Base-by-base conservation (phyloP, 2,888 invertebrate species). In the Hydropsyche betteni region DNA sequence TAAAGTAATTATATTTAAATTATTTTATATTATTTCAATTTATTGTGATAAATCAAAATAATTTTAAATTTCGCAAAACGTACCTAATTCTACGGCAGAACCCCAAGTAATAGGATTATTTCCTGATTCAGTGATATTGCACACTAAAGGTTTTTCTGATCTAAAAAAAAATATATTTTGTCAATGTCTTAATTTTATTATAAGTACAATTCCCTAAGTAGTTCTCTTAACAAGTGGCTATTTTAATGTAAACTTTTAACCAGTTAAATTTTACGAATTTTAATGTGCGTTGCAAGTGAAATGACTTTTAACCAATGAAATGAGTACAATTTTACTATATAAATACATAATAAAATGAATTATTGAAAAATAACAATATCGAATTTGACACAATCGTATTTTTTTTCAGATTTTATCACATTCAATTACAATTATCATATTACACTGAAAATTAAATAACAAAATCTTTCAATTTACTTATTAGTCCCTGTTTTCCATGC, bases 51-150 rank as follows among this genome's bases (percentile, higher is more conserved):
- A 74, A 34, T 34, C 24, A 51, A 71, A 34, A 33, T 24, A 33
- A 51, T 64, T 44, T 34, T 16, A n/a, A 61, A 34, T 36, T 36
- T 33, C 38, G 34, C 55, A 73, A 50, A 53, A 70, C 84, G 86
- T 87, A 81, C 93, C 92, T 76, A 90, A 88, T 75, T 92, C 90
- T 77, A 97, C 87, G 58, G 95, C 91, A 75, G 92, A 89, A 0
- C 93, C 93, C 98, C 98, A 99, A 0, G 92, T 92, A 64, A 97
- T 84, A 0, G 94, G 91, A 80, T 95, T 93, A 61, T 93, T 88
- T 6, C 89, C 89, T 0, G 95, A 93, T 24, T 92, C 90, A 5
- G 94, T 93, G 75, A 94, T 88, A 83, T 97, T 96, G 84, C 92
- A 92, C n/a, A 94, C 89, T 14, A 88, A 84, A 0, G 89, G 83